Evolutionary conservation across 2,888 invertebrate genomes (phyloP), one percentile per base, ranked within the genome.

Genomic region (Sarcophaga rosellei): DNA sequence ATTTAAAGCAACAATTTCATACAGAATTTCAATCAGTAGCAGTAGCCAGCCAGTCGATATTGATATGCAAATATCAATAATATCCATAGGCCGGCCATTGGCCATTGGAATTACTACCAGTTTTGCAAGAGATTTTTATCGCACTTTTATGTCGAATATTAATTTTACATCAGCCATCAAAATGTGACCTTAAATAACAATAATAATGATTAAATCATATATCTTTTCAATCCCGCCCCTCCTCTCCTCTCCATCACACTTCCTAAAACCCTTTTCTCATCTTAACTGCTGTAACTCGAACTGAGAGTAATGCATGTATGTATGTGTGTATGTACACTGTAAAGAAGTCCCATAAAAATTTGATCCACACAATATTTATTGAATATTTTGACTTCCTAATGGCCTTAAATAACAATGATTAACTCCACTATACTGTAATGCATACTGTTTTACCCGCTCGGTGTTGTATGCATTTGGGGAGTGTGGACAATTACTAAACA

Each of bases 391-490:
- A 75, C 73, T 61, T 78, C 87, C 78, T 88, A 88, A 88, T 88
- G 84, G 86, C 81, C 87, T 79, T 81, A 81, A 88, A 88, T 88
- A 82, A 88, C 84, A 87, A 86, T 88, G 82, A 87, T 88, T 87
- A 81, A 84, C 57, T 74, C 53, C 12, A 53, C 53, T 17, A 53
- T 53, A 15, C 15, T 53, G 11, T 15, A 3, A 3, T 53, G 4
- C 53, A 53, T 17, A 12, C 10, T 53, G 12, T 53, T 17, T 53
- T 53, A 53, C 53, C 15, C 53, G 12, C 17, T 17, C 53, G 44
- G 8, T 47, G 20, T 57, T 10, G n/a, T 44, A 4, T 12, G 12
- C 23, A 4, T 11, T 8, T 6, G 11, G 47, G 21, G 15, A 4
- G 5, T 15, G n/a, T 10, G 35, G 47, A 73, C 74, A 23, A 21